Conservation (phyloP, 1,140 invertebrate species). For the Armadillidium nasatum region DNA sequence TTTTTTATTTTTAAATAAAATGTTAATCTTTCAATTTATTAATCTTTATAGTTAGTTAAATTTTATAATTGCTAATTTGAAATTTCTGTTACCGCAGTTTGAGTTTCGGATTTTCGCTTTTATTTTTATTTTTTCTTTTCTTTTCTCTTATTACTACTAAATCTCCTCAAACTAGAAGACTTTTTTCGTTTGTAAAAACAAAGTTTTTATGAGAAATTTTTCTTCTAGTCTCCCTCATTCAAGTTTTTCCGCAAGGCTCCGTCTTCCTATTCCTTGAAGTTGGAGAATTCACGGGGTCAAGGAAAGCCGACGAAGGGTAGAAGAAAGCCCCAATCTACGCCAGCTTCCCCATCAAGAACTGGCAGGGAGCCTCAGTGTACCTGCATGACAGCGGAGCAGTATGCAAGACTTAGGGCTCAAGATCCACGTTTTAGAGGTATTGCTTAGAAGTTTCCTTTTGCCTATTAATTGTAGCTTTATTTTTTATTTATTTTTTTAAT, state of each 20-base stretch:
- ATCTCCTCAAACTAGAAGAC: slow-evolving; percentile 4
- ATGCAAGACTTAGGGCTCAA: slow-evolving; percentile 70
- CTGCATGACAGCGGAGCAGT: slow-evolving; percentile 90
- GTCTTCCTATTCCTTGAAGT: slow-evolving; percentile 88
- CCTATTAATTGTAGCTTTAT: too few species aligned
- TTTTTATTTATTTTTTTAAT: too few species aligned
- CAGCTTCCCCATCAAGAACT: slow-evolving; percentile 82
- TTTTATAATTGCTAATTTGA: too few species aligned
- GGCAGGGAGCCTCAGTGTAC: slow-evolving; percentile 82
- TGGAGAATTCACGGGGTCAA: slow-evolving; percentile 59
- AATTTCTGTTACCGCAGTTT: too few species aligned
- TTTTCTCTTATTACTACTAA: too few species aligned
- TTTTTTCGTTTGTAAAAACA: slow-evolving; percentile 1
- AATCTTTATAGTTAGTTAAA: too few species aligned
- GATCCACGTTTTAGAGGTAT: slow-evolving; percentile 73
- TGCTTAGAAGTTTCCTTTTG: slow-evolving; percentile 24
- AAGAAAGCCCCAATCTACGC: slow-evolving; percentile 84
- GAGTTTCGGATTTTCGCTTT: too few species aligned
- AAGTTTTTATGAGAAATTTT: slow-evolving; percentile 37
- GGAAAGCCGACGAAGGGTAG: slow-evolving; percentile 53
- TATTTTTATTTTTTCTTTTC: too few species aligned
- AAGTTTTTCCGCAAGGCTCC: slow-evolving; percentile 95
- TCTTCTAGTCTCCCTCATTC: slow-evolving; percentile 88
- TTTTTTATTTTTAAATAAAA: too few species aligned
- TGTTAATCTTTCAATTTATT: too few species aligned